Base-by-base conservation (phyloP, 2,797 vertebrate species). In the Sarcoramphus papa region DNA sequence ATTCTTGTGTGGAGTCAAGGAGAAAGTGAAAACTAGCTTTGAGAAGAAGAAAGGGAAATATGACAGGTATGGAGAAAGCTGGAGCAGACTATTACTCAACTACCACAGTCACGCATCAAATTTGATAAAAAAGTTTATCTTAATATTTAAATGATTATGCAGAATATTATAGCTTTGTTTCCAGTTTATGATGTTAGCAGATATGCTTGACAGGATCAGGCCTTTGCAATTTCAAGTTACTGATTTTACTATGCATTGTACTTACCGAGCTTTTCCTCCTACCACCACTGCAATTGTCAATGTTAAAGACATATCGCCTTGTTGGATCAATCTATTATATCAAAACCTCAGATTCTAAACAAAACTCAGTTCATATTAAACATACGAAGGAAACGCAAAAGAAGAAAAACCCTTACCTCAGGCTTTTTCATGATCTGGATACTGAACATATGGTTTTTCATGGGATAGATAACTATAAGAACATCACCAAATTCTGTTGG, bases 401-500 rank as follows among this genome's bases (percentile, higher is more conserved):
- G 13, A 43, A 80, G 75, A 41, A 31, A 56, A 57, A 5, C 4
- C 15, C 97, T 97, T 98, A 99, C 99, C 99, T 99, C 99, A 54
- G 99, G 99, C 86, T 99, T 99, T 97, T 99, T 99, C 96, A 99
- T 99, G 90, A 99, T 99, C 95, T 99, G 99, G 96, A 99, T 99
- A 97, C 99, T 99, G 97, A 99, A 99, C 99, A 99, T 99, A 97
- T 99, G 99, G 98, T 99, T 99, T 98, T 99, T 99, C 98, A 99
- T 99, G 88, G 99, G 99, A 97, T 99, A 99, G 97, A 99, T 99
- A 97, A 99, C 88, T 90, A 99, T 99, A 67, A 99, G 98, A 63
- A 99, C 99, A 77, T 99, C 99, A 95, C 99, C 99, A 88, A 99
- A 99, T 97, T 99, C 99, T 24, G 99, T 99, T 95, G 99, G 99